Base-by-base conservation (phyloP, 2,113 vertebrate species). In the Ranitomeya imitator region DNA sequence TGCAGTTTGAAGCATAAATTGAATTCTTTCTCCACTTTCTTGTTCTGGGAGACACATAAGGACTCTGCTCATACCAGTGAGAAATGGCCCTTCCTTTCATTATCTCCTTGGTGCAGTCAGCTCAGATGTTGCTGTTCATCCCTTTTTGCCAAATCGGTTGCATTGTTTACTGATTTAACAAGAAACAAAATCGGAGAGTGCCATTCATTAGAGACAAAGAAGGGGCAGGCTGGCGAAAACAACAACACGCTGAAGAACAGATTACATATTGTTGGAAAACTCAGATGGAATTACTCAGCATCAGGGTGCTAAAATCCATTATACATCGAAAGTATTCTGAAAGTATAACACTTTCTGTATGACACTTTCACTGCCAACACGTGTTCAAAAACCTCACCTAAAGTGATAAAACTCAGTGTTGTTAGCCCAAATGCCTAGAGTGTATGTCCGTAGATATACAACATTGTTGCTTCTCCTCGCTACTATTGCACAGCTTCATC, bases 121-220 rank as follows among this genome's bases (percentile, higher is more conserved):
- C 57, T 88, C 61, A 83, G 86, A 83, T 83, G 86, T 88, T 83
- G 86, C 79, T 77, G 79, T 73, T 83, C 71, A 76, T 88, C 59
- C 80, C 10, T 88, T 88, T 88, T 65, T 83, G 85, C 86, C 86
- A 88, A 83, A 77, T 83, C 55, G 81, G 69, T 83, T 88, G 69
- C 69, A 76, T 88, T 88, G 86, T 88, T 83, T 88, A 83, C 80
- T 88, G 86, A 88, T 88, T 88, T 88, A 83, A 74, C 86, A 83
- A 83, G 69, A 88, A 88, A 79, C 69, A 83, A 88, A 88, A 83
- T 83, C 79, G 37, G 57, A 88, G 80, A 83, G 67, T 71, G 37
- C 79, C n/a, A 83, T 88, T 88, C 80, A 88, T 88, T 88, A 77
- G 37, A 88, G 65, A 88, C 67, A 88, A 83, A 88, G 69, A 88